Conservation (phyloP, 1,140 invertebrate genomes). For the Paramacrobiotus metropolitanus region DNA sequence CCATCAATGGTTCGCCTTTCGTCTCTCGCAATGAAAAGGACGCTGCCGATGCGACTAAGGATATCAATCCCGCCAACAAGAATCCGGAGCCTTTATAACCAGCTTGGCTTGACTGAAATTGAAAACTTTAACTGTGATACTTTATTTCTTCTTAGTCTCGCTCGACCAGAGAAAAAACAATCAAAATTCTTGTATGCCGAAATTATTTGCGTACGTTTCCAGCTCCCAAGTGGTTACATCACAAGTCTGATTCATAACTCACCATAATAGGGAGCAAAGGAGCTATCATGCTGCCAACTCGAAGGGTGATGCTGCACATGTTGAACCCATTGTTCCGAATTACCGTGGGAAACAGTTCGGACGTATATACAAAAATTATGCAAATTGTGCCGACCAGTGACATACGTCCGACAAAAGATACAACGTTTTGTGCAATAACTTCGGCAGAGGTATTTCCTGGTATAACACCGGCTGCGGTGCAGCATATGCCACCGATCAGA, state of each 20-base stretch:
- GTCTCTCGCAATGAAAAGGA: conserved; percentile 16
- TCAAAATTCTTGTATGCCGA: too few relatives aligned
- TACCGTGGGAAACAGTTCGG: conserved; percentile 24
- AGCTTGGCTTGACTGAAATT: neutral
- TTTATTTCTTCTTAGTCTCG: too few relatives aligned
- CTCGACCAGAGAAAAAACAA: too few relatives aligned
- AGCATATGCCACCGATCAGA: neutral
- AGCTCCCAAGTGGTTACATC: too few relatives aligned
- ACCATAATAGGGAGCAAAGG: conserved; percentile 6
- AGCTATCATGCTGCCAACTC: conserved; percentile 20
- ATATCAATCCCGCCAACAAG: conserved; percentile 9
- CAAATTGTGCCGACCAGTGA: conserved; percentile 16
- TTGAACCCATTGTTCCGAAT: conserved; percentile 20
- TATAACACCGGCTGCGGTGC: neutral
- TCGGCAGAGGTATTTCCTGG: neutral
- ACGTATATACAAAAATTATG: conserved; percentile 18
- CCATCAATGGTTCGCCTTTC: conserved; percentile 13
- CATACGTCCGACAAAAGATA: conserved; percentile 19
- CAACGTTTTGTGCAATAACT: conserved; percentile 12
- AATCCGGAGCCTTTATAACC: neutral
- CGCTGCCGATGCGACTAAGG: conserved; percentile 12
- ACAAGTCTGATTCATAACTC: too few relatives aligned
- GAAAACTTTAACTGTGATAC: neutral
- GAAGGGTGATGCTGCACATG: conserved; percentile 18
- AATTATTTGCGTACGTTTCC: too few relatives aligned